Evolutionary conservation across 53 echinoderm and acorn worm species (phyloP).

Genomic region (Patiria pectinifera): DNA sequence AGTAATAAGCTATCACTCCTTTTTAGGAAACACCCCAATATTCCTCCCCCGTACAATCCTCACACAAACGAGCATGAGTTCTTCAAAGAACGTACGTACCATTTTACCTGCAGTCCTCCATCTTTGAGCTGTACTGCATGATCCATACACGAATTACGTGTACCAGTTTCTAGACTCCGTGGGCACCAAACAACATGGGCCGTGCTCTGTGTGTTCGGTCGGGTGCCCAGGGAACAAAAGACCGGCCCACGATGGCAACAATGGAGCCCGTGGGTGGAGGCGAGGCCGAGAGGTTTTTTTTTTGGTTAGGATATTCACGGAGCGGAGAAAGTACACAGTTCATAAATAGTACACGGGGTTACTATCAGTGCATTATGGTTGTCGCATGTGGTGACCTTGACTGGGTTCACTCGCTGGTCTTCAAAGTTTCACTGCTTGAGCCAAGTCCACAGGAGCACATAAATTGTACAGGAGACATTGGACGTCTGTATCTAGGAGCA

Average conservation of each 20-base stretch:
- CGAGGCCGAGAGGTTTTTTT: neutral
- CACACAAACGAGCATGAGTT: neutral
- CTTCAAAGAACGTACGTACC: conserved; percentile 30
- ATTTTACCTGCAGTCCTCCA: conserved; percentile 33
- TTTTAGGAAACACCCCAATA: neutral
- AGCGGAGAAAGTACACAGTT: neutral
- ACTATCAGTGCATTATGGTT: neutral
- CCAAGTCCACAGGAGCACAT: neutral
- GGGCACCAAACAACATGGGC: neutral
- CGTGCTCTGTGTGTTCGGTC: neutral
- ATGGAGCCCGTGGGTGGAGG: conserved; percentile 24
- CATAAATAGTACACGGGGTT: neutral
- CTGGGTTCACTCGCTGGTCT: neutral
- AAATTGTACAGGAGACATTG: neutral
- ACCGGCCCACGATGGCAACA: conserved; percentile 9
- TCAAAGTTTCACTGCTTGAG: neutral
- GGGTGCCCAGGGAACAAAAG: conserved; percentile 53
- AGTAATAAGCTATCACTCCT: neutral
- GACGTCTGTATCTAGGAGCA: neutral
- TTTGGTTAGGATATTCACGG: neutral
- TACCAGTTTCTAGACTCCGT: neutral
- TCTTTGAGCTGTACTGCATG: conserved; percentile 6
- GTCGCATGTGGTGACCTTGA: neutral
- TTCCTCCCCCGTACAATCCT: conserved; percentile 28
- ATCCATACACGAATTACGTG: neutral